These are phyloP conservation scores for Pleuronectes platessa DNA, from an alignment of 2,113 vertebrate species.

Conservation along the genomic window DNA sequence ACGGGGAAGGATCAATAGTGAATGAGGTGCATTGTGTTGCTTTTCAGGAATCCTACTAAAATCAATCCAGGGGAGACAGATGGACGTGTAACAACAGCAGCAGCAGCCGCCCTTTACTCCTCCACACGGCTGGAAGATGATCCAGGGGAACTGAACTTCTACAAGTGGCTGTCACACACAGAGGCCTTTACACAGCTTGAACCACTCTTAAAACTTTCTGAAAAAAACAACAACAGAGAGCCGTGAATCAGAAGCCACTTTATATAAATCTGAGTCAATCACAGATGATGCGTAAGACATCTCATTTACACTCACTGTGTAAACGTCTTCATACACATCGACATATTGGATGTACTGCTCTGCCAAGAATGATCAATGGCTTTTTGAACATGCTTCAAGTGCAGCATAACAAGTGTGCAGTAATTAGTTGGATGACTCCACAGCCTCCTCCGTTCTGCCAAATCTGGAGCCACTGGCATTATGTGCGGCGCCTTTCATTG, in stretches of 20 bases:
- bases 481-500: constrained; percentile 41
- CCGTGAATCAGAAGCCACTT: not conserved
- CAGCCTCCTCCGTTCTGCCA: constrained; percentile 58
- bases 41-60: constrained; percentile 23
- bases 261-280: constrained; percentile 10
- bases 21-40: constrained; percentile 43
- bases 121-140: constrained; percentile 31
- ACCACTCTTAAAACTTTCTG: constrained; percentile 21
- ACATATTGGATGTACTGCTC: constrained; percentile 18
- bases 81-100: constrained; percentile 30
- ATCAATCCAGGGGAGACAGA: constrained; percentile 27
- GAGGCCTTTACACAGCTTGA: not conserved
- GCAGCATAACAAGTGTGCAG: constrained; percentile 55
- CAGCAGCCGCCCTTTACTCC: constrained; percentile 20
- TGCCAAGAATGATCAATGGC: constrained; percentile 41
- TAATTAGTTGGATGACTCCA: constrained; percentile 62
- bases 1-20: constrained; percentile 47
- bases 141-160: constrained; percentile 13
- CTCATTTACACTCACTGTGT: not conserved
- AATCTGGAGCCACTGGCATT: constrained; percentile 55
- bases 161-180: constrained; percentile 16
- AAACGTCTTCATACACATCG: not conserved
- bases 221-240: not conserved
- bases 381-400: constrained; percentile 43
- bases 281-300: not conserved